A percentile compares a stretch with the other conserved stretches of the same genome.
Conservation (phyloP, 1,140 invertebrate genomes). For the Drosophila nasuta region DNA sequence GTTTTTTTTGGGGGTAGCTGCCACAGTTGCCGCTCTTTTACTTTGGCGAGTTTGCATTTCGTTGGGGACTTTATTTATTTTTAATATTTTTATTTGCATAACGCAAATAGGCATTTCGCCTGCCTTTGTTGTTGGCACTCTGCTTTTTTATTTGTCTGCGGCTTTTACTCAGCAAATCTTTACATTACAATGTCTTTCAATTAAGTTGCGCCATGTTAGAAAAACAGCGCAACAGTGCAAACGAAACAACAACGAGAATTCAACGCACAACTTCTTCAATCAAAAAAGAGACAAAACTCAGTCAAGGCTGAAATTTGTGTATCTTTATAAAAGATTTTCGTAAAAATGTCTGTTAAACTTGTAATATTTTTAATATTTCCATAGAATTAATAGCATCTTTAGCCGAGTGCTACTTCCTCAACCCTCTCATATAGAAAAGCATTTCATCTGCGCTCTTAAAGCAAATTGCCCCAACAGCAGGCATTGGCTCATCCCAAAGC, state of each 20-base stretch:
- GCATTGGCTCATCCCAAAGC: too few relatives aligned
- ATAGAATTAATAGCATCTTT: too few relatives aligned
- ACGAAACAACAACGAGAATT: neutral
- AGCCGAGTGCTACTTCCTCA: neutral
- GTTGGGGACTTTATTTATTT: slow-evolving; percentile 68
- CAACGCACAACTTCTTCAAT: slow-evolving; percentile 5
- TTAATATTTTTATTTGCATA: slow-evolving; percentile 76
- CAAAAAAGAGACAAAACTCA: slow-evolving; percentile 1
- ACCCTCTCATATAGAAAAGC: neutral
- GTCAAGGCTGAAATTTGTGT: slow-evolving; percentile 9
- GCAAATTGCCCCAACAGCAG: too few relatives aligned
- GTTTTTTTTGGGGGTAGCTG: neutral
- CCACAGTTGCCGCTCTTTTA: slow-evolving; percentile 30
- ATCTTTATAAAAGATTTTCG: neutral
- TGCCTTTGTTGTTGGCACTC: slow-evolving; percentile 40
- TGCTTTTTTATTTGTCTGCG: slow-evolving; percentile 64
- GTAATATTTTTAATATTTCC: neutral
- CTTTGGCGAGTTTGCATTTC: slow-evolving; percentile 54
- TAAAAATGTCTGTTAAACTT: neutral
- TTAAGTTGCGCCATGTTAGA: slow-evolving; percentile 44
- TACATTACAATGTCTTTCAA: slow-evolving; percentile 75
- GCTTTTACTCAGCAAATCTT: slow-evolving; percentile 58
- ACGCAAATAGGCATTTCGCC: slow-evolving; percentile 55
- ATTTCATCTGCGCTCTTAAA: too few relatives aligned
- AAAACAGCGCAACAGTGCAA: neutral